Conservation (phyloP, 2,797 vertebrate species). For the Salarias fasciatus region DNA sequence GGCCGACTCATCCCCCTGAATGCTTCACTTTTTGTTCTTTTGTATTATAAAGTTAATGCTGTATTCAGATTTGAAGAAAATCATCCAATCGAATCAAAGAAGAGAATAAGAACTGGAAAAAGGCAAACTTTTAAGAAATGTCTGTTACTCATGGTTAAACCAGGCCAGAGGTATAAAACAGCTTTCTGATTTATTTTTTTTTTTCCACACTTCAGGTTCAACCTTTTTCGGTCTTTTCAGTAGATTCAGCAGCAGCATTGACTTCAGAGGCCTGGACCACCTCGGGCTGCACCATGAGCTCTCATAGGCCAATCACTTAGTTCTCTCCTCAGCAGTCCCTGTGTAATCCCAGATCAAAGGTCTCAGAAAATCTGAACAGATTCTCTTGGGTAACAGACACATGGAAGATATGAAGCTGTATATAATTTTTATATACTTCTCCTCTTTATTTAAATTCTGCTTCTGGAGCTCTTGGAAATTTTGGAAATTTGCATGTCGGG, state of each 20-base stretch:
- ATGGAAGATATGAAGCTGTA: constrained; percentile 23
- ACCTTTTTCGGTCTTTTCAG: constrained; percentile 16
- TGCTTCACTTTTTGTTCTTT: too few species aligned
- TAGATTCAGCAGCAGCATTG: constrained; percentile 30
- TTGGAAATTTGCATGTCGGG: too few species aligned
- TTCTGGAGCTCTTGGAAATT: too few species aligned
- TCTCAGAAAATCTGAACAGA: constrained; percentile 56
- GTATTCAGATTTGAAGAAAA: too few species aligned
- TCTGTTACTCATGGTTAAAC: neutral
- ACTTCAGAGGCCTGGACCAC: constrained; percentile 53
- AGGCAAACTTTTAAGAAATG: too few species aligned
- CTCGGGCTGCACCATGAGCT: constrained; percentile 46
- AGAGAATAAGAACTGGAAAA: too few species aligned
- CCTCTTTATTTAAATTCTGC: too few species aligned
- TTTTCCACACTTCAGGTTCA: constrained; percentile 7
- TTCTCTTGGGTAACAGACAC: constrained; percentile 50
- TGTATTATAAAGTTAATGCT: too few species aligned
- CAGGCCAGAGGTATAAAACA: neutral
- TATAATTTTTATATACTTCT: too few species aligned
- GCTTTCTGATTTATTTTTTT: constrained; percentile 12
- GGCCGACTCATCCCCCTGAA: too few species aligned
- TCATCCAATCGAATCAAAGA: too few species aligned
- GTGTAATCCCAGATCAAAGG: constrained; percentile 76
- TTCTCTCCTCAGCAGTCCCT: constrained; percentile 47
- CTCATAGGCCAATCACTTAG: constrained; percentile 46